These are phyloP conservation scores for Heliothis subflexa DNA, from an alignment of 1,140 invertebrate genomes.

Conservation along the genomic window DNA sequence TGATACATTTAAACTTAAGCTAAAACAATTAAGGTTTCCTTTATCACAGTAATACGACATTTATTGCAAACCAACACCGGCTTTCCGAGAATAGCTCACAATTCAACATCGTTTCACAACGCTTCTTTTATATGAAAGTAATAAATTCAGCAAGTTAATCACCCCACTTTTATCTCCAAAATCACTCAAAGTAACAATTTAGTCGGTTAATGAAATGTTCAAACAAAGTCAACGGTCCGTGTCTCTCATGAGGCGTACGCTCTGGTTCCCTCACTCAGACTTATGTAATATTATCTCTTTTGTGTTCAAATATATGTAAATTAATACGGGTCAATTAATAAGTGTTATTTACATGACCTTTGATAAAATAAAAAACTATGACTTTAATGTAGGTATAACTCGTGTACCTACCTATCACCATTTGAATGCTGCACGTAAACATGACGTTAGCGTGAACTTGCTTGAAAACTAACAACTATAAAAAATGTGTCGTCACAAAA, in stretches of 20 bases:
- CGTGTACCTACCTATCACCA: too few species aligned
- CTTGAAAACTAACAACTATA: background rate
- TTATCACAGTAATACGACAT: background rate
- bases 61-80: background rate
- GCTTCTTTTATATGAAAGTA: background rate
- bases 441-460: background rate
- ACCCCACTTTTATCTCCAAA: conserved; percentile 6
- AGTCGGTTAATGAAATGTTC: conserved; percentile 36
- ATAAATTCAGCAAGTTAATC: conserved; percentile 19
- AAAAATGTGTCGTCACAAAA: background rate
- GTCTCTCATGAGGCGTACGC: conserved; percentile 38
- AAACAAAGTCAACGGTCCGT: conserved; percentile 50
- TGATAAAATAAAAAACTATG: background rate
- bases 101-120: background rate
- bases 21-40: background rate
- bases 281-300: conserved; percentile 40
- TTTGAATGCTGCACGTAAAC: too few species aligned
- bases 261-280: conserved; percentile 43
- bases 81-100: background rate
- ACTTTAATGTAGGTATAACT: background rate
- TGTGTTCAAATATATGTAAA: conserved; percentile 27
- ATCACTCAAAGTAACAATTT: conserved; percentile 23
- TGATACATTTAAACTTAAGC: background rate
- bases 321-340: conserved; percentile 22
- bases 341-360: conserved; percentile 12